phyloP scores from a whole-genome alignment of 35 echinoderm and acorn worm species.

The Acanthaster planci region DNA sequence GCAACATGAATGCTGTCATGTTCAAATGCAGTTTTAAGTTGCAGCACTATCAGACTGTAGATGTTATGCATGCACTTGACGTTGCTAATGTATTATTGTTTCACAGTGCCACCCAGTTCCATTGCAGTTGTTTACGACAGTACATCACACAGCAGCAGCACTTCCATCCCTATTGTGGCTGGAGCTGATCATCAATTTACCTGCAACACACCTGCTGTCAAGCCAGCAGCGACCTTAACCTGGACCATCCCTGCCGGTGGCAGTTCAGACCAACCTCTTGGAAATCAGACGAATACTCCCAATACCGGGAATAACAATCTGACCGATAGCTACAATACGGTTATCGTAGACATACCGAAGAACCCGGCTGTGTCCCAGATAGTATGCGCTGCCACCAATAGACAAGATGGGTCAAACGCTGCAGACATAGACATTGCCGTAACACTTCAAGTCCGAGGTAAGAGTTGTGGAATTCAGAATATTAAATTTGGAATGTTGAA shows the following conservation, averaged over 20 bases:
- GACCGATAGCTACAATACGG: background rate
- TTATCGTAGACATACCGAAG: background rate
- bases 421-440: background rate
- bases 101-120: too few species aligned
- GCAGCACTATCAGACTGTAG: too few species aligned
- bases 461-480: too few species aligned
- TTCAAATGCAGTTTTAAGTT: too few species aligned
- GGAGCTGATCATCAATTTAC: background rate
- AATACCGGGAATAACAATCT: background rate
- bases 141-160: too few species aligned
- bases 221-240: conserved; percentile 1
- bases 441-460: background rate
- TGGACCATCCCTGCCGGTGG: background rate
- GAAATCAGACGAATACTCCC: background rate
- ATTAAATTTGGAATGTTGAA: too few species aligned
- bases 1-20: too few species aligned
- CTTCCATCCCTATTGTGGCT: background rate
- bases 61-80: too few species aligned
- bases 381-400: background rate
- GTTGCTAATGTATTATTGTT: too few species aligned
- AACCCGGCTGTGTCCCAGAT: background rate
- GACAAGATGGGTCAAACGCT: background rate
- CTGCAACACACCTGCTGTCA: background rate
- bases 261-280: background rate
- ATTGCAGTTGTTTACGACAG: too few species aligned